Conservation (phyloP, 1,140 invertebrate species). For the Penaeus vannamei region DNA sequence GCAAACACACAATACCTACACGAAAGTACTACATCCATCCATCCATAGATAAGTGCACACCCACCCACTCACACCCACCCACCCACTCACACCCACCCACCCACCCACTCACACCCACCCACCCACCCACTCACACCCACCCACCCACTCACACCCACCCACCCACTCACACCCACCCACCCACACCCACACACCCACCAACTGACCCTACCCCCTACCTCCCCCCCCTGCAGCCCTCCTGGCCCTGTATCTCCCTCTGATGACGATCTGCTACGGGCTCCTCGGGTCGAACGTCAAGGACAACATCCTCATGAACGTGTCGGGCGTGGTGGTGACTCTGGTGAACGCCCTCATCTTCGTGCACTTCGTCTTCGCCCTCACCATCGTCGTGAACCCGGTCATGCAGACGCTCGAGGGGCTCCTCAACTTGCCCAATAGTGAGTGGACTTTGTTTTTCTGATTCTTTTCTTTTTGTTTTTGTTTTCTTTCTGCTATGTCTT, state of each 20-base stretch:
- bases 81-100: too few relatives aligned
- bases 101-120: too few relatives aligned
- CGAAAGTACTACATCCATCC: too few relatives aligned
- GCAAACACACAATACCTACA: too few relatives aligned
- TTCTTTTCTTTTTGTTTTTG: not conserved
- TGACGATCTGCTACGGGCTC: slow-evolving; percentile 75
- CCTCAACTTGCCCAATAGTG: slow-evolving; percentile 78
- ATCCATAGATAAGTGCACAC: too few relatives aligned
- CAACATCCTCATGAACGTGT: slow-evolving; percentile 75
- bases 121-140: not conserved
- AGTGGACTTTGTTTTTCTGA: slow-evolving; percentile 61
- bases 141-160: not conserved
- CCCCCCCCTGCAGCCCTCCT: slow-evolving; percentile 74
- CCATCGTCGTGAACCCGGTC: slow-evolving; percentile 80
- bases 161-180: not conserved
- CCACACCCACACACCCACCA: not conserved
- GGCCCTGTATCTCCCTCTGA: slow-evolving; percentile 76
- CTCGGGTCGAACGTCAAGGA: slow-evolving; percentile 75
- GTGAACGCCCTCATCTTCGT: slow-evolving; percentile 78
- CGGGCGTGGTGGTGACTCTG: slow-evolving; percentile 72
- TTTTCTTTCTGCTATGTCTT: not conserved
- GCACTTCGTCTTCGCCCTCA: slow-evolving; percentile 79
- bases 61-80: too few relatives aligned
- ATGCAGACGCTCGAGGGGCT: slow-evolving; percentile 81
- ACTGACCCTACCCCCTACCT: not conserved